phyloP scores from a whole-genome alignment of 2,113 vertebrate genomes.

The Varanus salvator region DNA sequence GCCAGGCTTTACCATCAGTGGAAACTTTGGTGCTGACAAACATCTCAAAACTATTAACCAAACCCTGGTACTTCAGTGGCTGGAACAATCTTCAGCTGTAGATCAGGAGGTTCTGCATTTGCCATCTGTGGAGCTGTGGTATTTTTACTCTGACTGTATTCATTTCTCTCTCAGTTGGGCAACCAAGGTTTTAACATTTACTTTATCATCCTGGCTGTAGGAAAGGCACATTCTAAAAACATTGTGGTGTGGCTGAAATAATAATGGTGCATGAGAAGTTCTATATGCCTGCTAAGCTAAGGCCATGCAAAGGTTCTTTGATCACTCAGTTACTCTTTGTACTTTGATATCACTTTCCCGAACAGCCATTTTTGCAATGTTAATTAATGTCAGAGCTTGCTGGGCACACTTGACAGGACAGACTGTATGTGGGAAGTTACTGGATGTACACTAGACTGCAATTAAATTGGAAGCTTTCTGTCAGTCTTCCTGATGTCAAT shows the following conservation, averaged over 20 bases:
- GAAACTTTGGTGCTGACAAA: neutral
- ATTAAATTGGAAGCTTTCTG: conserved; percentile 43
- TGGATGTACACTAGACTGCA: conserved; percentile 39
- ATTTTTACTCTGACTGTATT: conserved; percentile 44
- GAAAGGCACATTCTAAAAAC: neutral
- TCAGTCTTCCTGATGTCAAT: neutral
- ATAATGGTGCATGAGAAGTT: conserved; percentile 2
- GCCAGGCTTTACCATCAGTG: neutral
- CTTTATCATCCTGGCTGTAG: conserved; percentile 6
- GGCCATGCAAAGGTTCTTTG: neutral
- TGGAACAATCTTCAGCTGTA: conserved; percentile 7
- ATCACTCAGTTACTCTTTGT: neutral
- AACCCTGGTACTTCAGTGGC: conserved; percentile 8
- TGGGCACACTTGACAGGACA: conserved; percentile 30
- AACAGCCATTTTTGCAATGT: conserved; percentile 2
- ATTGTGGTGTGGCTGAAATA: neutral
- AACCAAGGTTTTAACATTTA: conserved; percentile 39
- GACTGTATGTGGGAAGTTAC: conserved; percentile 39
- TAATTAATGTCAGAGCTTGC: conserved; percentile 28
- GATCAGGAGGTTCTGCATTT: conserved; percentile 3
- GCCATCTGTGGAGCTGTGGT: conserved; percentile 16
- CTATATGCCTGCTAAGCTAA: neutral
- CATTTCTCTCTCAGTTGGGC: neutral
- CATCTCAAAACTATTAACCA: neutral
- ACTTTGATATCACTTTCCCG: conserved; percentile 11